These are phyloP conservation scores for Eulemur mongoz DNA, from an alignment of 2,797 vertebrate species.

Conservation along the genomic window DNA sequence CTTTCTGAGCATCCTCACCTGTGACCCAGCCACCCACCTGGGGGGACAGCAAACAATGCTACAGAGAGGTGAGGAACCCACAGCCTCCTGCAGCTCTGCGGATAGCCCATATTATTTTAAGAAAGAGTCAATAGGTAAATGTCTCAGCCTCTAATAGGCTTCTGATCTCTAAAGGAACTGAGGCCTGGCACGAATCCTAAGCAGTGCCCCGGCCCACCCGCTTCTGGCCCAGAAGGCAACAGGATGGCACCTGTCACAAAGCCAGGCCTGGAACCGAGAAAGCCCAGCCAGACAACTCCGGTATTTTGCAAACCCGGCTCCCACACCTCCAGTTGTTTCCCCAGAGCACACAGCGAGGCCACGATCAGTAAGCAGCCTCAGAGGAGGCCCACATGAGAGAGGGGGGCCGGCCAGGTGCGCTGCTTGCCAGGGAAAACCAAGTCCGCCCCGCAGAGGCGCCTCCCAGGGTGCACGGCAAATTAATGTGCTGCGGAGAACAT, in stretches of 20 bases:
- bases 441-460: not conserved
- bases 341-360: not conserved
- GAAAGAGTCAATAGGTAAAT: not conserved
- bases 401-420: not conserved
- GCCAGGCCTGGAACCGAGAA: not conserved
- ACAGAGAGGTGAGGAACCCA: not conserved
- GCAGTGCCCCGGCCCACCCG: not conserved
- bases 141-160: not conserved
- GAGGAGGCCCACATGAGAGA: not conserved
- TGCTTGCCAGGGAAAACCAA: conserved; percentile 38
- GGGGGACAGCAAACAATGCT: not conserved
- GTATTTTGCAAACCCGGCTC: not conserved
- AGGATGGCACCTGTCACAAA: not conserved
- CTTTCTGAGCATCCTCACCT: not conserved
- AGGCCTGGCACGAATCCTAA: not conserved
- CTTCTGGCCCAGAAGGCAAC: not conserved
- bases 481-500: conserved; percentile 37
- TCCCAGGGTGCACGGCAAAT: conserved; percentile 56
- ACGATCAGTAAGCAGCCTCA: not conserved
- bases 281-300: not conserved
- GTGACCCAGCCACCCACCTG: not conserved
- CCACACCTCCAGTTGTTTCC: not conserved
- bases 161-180: not conserved
- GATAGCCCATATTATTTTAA: not conserved
- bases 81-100: not conserved